Base-by-base conservation (phyloP, 2,113 vertebrate genomes). In the Carettochelys insculpta region DNA sequence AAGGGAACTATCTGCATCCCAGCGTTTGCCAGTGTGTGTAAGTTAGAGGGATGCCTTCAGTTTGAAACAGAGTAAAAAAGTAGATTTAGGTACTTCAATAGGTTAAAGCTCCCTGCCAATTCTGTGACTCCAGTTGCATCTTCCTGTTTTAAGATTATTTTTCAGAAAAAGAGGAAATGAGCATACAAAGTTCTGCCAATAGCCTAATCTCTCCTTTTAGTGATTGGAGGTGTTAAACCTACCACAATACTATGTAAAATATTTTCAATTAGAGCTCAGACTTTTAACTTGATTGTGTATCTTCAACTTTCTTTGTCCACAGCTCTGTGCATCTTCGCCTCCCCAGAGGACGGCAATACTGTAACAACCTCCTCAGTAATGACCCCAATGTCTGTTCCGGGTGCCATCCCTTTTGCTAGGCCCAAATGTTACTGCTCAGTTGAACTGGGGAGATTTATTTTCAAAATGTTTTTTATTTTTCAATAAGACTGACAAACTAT, bases 131-230 rank as follows among this genome's bases (percentile, higher is more conserved):
- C 13, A 77, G 25, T 75, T 75, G 76, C 4, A 84, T 0, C 2
- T 2, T 43, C 38, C 11, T 2, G 19, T 38, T 4, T 45, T 0
- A 1, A 73, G 1, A 45, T 34, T 80, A 51, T 24, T 6, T 16
- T 45, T 19, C 47, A 34, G 45, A 29, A 47, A 34, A 34, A 54
- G n/a, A 0, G 1, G 10, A 25, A 73, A 29, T 27, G 19, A n/a
- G 38, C 2, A 6, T 41, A 53, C 52, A 51, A 81, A 81, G 85
- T 71, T 7, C 52, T 65, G 52, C 12, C 73, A 76, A 0, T 2
- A 11, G 19, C 29, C 54, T 31, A 58, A 86, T 87, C 12, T 8
- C 80, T 8, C 78, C 41, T 34, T 27, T 24, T 17, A 79, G 11
- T 1, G 1, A 53, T 11, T 6, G 86, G 45, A 20, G n/a, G 11